Base-by-base conservation (phyloP, 2,797 vertebrate species). In the Tolypeutes matacus region DNA sequence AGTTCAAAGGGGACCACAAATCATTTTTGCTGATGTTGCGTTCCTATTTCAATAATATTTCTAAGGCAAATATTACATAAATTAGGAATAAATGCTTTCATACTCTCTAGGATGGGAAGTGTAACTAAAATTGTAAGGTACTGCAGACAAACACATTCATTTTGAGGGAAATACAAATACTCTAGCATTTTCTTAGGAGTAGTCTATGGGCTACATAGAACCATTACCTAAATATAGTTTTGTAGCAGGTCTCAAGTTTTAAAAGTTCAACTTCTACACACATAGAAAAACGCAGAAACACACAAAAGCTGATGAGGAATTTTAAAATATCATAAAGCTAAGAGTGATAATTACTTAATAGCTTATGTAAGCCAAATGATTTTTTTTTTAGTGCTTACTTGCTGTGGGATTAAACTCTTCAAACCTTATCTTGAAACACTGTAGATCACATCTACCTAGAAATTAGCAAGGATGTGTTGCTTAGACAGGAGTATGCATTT, bases 291-390 rank as follows among this genome's bases (percentile, higher is more conserved):
- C 20, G 56, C 15, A 81, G 29, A 89, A 11, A 42, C 20, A 69
- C 13, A 58, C 2, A 11, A 2, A 78, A 62, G 69, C 69, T 62
- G 56, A 69, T 56, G 29, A 34, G n/a, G 8, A 60, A 76, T 70
- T 86, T 89, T 73, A 80, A 95, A 83, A 64, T 82, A 51, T 67
- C 29, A n/a, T 51, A 77, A 93, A 92, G 17, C 53, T 75, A 77
- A 75, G 18, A 34, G 21, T 86, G 11, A 31, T 83, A 23, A 87
- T 75, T 23, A 80, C 25, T 27, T 65, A 36, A 58, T 49, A 72
- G 10, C 60, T 76, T 25, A 31, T 11, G 2, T 86, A 36, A 91
- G 6, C 31, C 82, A 81, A 39, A 42, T 60, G 56, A 69, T 39
- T 95, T 31, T 80, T 64, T 64, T 15, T 83, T 29, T 70, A 12